A percentile compares a stretch with the other conserved stretches of the same genome.
phyloP scores from a whole-genome alignment of 1,140 invertebrate genomes.

The Micrasema longulum region DNA sequence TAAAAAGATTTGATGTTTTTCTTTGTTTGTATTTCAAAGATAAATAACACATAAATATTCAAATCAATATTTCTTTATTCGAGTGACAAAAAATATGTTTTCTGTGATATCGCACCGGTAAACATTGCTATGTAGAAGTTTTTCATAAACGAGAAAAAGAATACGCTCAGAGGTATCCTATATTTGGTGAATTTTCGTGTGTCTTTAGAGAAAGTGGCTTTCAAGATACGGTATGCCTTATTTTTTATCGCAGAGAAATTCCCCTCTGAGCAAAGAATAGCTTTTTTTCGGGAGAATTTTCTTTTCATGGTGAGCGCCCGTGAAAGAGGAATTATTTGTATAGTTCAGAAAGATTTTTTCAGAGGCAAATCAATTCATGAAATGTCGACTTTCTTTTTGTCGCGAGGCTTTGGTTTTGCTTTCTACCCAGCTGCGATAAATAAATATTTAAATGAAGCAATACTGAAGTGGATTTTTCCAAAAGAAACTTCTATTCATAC shows the following conservation, averaged over 20 bases:
- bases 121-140: too few species aligned
- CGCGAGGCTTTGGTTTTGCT: not conserved
- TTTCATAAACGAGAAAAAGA: too few species aligned
- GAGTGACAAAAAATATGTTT: too few species aligned
- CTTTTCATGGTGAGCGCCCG: not conserved
- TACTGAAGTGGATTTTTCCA: too few species aligned
- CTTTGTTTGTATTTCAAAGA: too few species aligned
- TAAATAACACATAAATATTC: too few species aligned
- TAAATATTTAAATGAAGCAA: slow-evolving; percentile 11
- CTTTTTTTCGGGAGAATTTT: slow-evolving; percentile 9
- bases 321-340: slow-evolving; percentile 31
- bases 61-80: too few species aligned
- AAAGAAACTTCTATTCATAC: too few species aligned
- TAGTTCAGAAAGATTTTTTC: slow-evolving; percentile 28
- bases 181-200: slow-evolving; percentile 7
- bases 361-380: slow-evolving; percentile 24
- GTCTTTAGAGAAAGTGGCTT: slow-evolving; percentile 29
- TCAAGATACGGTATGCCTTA: slow-evolving; percentile 25
- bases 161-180: slow-evolving; percentile 9
- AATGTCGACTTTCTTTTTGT: slow-evolving; percentile 7
- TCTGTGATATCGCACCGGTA: too few species aligned
- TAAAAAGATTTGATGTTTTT: too few species aligned
- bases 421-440: not conserved
- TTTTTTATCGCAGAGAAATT: slow-evolving; percentile 27
- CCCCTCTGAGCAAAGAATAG: slow-evolving; percentile 18